Conservation (phyloP, 2,888 invertebrate genomes). For the Cryptus armator region DNA sequence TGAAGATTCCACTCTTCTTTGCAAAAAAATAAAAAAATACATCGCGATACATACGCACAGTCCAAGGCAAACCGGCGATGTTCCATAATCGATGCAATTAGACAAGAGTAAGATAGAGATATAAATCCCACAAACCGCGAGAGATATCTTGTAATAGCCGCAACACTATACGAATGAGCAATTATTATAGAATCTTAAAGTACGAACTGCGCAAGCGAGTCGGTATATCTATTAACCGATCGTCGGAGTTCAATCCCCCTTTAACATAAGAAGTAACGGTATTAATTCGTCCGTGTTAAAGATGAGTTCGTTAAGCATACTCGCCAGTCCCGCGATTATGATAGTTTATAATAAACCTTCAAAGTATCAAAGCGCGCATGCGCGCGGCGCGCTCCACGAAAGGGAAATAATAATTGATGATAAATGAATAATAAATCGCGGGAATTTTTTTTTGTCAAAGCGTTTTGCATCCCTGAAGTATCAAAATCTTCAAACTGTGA, state of each 20-base stretch:
- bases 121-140: neutral
- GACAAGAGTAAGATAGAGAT: neutral
- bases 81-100: slow-evolving; percentile 36
- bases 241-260: slow-evolving; percentile 47
- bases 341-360: neutral
- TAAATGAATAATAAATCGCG: too few species aligned
- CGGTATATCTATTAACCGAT: slow-evolving; percentile 40
- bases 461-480: neutral
- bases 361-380: too few species aligned
- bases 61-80: slow-evolving; percentile 50
- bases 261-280: slow-evolving; percentile 43
- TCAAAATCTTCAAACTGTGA: neutral
- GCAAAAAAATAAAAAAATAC: neutral
- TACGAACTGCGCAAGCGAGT: slow-evolving; percentile 7
- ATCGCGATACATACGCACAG: neutral
- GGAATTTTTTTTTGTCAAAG: too few species aligned
- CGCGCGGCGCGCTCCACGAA: too few species aligned
- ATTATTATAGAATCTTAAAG: slow-evolving; percentile 20
- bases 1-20: neutral
- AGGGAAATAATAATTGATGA: too few species aligned
- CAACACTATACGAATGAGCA: neutral
- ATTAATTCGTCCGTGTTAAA: slow-evolving; percentile 28
- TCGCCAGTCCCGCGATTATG: slow-evolving; percentile 42
- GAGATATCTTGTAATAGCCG: slow-evolving; percentile 4
- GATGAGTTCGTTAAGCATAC: slow-evolving; percentile 43